Evolutionary conservation across 2,113 vertebrate genomes (phyloP), one percentile per base, ranked within the genome.

Genomic region (Leptocoma aspasia): DNA sequence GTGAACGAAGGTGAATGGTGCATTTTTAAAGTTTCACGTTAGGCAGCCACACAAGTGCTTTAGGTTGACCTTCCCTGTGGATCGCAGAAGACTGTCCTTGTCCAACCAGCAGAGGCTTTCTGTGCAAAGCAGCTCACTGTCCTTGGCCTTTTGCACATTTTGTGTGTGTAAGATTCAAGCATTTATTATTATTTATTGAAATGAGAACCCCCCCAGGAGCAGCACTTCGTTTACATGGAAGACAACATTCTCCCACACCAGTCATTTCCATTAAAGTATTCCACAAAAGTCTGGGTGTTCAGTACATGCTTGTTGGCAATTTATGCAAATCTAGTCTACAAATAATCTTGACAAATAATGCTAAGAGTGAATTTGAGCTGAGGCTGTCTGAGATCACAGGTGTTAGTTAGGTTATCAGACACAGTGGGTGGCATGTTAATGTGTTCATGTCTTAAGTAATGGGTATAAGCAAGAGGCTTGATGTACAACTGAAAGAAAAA

Each of bases 381-480:
- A 85, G 93, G 81, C 90, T 85, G 84, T 78, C 86, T 89, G 87
- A 91, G 94, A 95, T 77, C 56, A 14, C 89, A 96, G 78, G 90
- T 95, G 94, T 83, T 90, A 31, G 73, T 54, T 88, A 93, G 95
- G 90, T 95, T 96, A 94, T 91, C 90, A 92, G 94, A 92, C 95
- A 90, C 85, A 86, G 87, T 85, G 94, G 94, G 92, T 66, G 92
- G 92, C 92, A 94, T 93, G 95, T 85, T 91, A 95, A 91, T 95
- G 93, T 77, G 66, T 91, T 94, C 91, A 82, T 10, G n/a, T 89
- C 71, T 76, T 83, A 87, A 94, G 84, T 66, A 76, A 82, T 59
- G 90, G 60, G 82, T 85, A 72, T 44, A 91, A 95, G 82, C 15
- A 15, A 94, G 78, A 94, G 60, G 87, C 44, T 61, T 80, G 45